Evolutionary conservation across 1,140 invertebrate species (phyloP).

Genomic region (Leptinotarsa undecemlineata): DNA sequence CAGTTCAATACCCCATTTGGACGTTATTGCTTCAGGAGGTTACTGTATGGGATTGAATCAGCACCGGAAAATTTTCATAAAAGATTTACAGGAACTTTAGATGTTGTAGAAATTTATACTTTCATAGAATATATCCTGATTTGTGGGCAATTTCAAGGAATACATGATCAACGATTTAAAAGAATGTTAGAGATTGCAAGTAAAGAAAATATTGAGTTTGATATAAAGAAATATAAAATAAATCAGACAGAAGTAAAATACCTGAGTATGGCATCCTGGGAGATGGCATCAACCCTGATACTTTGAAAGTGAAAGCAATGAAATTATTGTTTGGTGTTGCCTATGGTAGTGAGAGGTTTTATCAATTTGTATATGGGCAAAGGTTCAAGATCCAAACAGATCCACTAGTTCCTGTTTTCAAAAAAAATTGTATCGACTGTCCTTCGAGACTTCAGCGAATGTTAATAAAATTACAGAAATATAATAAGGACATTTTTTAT

Average conservation of each 20-base stretch:
- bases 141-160: too few species aligned
- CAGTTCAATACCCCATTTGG: too few species aligned
- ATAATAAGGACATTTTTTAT: background rate
- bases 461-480: background rate
- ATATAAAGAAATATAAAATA: background rate
- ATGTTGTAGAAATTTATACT: too few species aligned
- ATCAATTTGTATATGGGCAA: background rate
- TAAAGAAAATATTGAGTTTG: background rate
- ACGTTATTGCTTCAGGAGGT: too few species aligned
- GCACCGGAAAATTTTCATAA: background rate
- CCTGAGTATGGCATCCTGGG: too few species aligned
- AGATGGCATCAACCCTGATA: too few species aligned
- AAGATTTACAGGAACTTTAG: too few species aligned
- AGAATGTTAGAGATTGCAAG: background rate
- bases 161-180: too few species aligned
- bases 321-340: background rate
- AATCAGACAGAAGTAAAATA: too few species aligned
- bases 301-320: too few species aligned
- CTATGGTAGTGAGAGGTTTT: background rate
- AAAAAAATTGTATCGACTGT: background rate
- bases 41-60: background rate
- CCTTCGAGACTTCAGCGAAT: background rate
- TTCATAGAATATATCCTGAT: too few species aligned
- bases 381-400: background rate
- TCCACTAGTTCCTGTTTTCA: background rate